Conservation (phyloP, 2,888 invertebrate species). For the Oegoconia quadripuncta region DNA sequence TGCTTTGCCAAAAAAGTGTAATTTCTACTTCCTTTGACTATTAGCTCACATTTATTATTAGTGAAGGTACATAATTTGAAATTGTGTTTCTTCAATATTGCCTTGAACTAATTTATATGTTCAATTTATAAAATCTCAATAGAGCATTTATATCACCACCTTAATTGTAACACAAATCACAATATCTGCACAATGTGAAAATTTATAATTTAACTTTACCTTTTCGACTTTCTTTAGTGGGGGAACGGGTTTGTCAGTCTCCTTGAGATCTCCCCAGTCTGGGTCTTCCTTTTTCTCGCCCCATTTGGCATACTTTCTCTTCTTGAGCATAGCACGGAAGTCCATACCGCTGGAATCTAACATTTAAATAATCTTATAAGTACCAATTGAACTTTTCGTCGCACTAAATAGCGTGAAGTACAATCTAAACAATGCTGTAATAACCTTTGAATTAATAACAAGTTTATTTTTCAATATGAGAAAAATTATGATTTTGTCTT, state of each 20-base stretch:
- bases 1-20: background rate
- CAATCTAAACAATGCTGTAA: no score
- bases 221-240: slow-evolving; percentile 95
- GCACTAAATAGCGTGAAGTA: no score
- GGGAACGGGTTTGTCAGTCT: slow-evolving; percentile 91
- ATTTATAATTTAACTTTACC: no score
- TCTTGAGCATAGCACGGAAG: slow-evolving; percentile 98
- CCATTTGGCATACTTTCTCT: slow-evolving; percentile 97
- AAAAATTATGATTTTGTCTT: no score
- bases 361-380: background rate
- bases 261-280: slow-evolving; percentile 96
- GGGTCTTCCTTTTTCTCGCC: slow-evolving; percentile 93
- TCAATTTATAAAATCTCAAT: slow-evolving; percentile 22
- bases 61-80: no score
- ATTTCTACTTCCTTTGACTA: no score
- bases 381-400: no score
- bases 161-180: slow-evolving; percentile 19
- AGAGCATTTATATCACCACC: slow-evolving; percentile 55
- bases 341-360: slow-evolving; percentile 98
- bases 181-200: no score
- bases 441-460: no score
- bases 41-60: no score
- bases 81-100: slow-evolving; percentile 8
- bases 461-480: no score
- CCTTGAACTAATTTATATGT: slow-evolving; percentile 26